These are phyloP conservation scores for Aramus guarauna DNA, from an alignment of 2,113 vertebrate genomes.

Conservation along the genomic window DNA sequence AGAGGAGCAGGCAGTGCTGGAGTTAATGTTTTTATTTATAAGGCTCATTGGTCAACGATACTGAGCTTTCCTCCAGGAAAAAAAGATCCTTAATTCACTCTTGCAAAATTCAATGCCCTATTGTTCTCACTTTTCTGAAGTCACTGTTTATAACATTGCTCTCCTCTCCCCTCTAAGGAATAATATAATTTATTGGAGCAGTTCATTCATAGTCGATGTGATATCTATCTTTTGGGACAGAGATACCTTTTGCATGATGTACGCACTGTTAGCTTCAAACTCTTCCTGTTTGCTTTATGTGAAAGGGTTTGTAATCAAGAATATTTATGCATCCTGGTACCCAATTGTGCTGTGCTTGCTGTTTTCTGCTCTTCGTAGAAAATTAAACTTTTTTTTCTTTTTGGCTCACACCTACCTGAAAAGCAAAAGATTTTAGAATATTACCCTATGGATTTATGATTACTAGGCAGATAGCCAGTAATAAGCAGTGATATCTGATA, in stretches of 20 bases:
- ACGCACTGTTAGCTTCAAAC: constrained; percentile 59
- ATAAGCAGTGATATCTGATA: constrained; percentile 33
- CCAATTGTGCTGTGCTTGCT: constrained; percentile 41
- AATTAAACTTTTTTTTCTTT: constrained; percentile 41
- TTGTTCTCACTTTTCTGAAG: constrained; percentile 51
- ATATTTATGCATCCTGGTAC: constrained; percentile 50
- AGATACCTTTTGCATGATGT: constrained; percentile 61
- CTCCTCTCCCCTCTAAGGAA: constrained; percentile 6
- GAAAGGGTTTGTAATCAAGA: constrained; percentile 21
- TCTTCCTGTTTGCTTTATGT: constrained; percentile 59
- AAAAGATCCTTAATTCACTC: not conserved
- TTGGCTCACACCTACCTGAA: constrained; percentile 61
- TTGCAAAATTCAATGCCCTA: constrained; percentile 26
- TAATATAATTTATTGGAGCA: constrained; percentile 60
- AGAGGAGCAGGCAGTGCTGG: not conserved
- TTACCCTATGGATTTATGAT: constrained; percentile 28
- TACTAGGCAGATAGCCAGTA: constrained; percentile 47
- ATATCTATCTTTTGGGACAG: constrained; percentile 59
- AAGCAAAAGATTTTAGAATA: constrained; percentile 56
- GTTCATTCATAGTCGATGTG: constrained; percentile 50
- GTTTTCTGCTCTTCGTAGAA: constrained; percentile 42
- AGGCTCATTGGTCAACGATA: constrained; percentile 28
- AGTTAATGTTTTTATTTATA: constrained; percentile 41
- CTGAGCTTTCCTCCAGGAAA: constrained; percentile 20
- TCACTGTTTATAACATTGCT: constrained; percentile 27